Percentiles rank a stretch among this genome's conserved stretches.
These are phyloP conservation scores for Meriones psammophilus DNA, from an alignment of 2,797 vertebrate genomes.

Conservation along the genomic window DNA sequence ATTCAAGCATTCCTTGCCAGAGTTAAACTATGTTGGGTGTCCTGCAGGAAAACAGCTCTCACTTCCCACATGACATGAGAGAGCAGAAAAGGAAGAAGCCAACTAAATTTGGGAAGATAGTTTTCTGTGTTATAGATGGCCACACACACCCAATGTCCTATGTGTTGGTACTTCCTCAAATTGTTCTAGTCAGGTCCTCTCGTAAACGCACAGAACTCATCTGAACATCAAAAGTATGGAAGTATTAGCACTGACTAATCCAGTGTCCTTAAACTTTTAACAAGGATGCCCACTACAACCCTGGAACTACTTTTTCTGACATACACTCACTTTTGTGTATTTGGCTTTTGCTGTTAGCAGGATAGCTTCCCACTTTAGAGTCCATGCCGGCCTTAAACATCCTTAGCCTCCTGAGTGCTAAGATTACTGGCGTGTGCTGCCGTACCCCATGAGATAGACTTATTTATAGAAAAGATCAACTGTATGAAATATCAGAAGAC, in stretches of 20 bases:
- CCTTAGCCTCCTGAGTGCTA: neutral
- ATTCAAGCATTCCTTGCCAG: neutral
- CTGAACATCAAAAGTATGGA: neutral
- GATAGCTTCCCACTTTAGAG: neutral
- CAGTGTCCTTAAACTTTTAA: neutral
- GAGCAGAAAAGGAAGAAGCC: neutral
- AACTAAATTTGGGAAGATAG: neutral
- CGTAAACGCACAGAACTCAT: neutral
- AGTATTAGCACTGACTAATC: neutral
- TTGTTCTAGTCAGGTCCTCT: neutral
- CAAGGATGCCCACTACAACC: neutral
- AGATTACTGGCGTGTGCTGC: neutral
- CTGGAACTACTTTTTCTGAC: neutral
- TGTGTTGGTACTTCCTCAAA: neutral
- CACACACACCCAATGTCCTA: no score
- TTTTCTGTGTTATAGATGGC: neutral
- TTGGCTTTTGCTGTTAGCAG: neutral
- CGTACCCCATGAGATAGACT: neutral
- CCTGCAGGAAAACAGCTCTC: neutral
- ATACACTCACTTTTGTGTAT: neutral
- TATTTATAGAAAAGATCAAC: constrained; percentile 75
- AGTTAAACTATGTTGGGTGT: neutral
- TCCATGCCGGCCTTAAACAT: neutral
- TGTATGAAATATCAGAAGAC: constrained; percentile 72
- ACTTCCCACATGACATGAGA: neutral